Conservation (phyloP, 2,113 vertebrate species). For the Ardeotis arabs region DNA sequence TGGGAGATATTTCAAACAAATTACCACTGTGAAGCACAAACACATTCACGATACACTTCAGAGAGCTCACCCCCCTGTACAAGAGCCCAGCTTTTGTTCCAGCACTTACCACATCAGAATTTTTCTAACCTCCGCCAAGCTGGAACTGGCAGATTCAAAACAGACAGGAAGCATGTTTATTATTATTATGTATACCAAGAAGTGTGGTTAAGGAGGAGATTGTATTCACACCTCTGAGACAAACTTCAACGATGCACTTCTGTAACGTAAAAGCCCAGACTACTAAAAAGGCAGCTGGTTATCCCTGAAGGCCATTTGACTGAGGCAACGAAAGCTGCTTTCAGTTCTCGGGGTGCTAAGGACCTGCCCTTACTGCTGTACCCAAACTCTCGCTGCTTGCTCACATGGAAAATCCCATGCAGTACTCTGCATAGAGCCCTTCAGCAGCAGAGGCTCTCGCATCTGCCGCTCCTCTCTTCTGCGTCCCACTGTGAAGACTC, state of each 20-base stretch:
- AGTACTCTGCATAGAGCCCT: background rate
- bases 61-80: background rate
- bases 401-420: background rate
- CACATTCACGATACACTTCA: background rate
- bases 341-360: background rate
- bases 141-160: background rate
- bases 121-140: background rate
- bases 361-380: rapidly evolving
- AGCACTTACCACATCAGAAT: background rate
- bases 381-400: rapidly evolving
- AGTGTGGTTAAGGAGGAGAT: background rate
- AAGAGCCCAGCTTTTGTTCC: background rate
- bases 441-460: background rate
- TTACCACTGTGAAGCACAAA: background rate
- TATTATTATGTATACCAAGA: background rate
- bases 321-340: background rate
- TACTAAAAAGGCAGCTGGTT: background rate
- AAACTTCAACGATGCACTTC: background rate
- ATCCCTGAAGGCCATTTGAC: background rate
- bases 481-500: background rate
- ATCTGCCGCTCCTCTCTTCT: rapidly evolving
- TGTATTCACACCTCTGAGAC: background rate
- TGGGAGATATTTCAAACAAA: background rate
- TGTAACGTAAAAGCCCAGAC: background rate
- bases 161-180: background rate